These are phyloP conservation scores for Dicrostonyx torquatus DNA, from an alignment of 2,797 vertebrate genomes.

Conservation along the genomic window DNA sequence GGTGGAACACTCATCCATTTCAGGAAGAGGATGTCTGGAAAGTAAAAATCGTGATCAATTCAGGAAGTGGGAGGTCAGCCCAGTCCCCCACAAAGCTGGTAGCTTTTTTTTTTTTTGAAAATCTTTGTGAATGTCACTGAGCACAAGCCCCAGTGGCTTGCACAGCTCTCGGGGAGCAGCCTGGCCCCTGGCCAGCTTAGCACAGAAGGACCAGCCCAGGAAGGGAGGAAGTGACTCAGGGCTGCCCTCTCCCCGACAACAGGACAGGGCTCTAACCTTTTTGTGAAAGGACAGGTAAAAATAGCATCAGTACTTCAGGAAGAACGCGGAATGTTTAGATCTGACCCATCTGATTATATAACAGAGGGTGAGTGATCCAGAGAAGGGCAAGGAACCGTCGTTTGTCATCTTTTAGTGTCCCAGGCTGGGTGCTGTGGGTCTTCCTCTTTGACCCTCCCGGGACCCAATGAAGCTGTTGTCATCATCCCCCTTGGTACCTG, in stretches of 20 bases:
- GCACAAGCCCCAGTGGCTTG: neutral
- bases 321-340: conserved; percentile 54
- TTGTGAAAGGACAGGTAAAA: conserved; percentile 75
- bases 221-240: conserved; percentile 80
- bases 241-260: conserved; percentile 60
- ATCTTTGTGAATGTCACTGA: conserved; percentile 63
- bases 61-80: conserved; percentile 55
- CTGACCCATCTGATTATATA: conserved; percentile 41
- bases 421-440: neutral
- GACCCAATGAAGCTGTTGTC: neutral
- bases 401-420: neutral
- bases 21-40: neutral
- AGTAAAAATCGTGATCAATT: neutral
- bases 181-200: conserved; percentile 55
- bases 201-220: conserved; percentile 62
- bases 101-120: neutral
- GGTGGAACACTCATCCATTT: neutral
- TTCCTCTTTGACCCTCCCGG: neutral
- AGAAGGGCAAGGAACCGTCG: neutral
- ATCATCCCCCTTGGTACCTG: neutral
- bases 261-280: conserved; percentile 73
- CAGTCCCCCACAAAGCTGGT: neutral
- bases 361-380: neutral
- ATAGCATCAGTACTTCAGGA: conserved; percentile 67
- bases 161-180: neutral